A percentile compares a stretch with the other conserved stretches of the same genome.
Evolutionary conservation across 2,113 vertebrate genomes (phyloP).

Genomic region (Gorsachius goisagi): DNA sequence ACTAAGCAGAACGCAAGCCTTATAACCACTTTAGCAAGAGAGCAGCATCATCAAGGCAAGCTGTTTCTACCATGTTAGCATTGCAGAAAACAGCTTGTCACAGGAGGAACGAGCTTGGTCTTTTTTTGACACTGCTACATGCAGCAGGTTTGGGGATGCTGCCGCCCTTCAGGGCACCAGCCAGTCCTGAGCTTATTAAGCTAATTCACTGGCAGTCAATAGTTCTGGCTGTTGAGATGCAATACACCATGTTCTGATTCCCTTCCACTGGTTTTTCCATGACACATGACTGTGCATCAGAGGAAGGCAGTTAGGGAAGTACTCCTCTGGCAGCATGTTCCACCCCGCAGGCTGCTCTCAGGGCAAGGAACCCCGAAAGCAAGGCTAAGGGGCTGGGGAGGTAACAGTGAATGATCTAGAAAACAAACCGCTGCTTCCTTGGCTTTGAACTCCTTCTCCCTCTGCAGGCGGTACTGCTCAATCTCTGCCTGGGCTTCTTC

Average conservation of each 20-base stretch:
- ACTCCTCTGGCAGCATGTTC: accelerated
- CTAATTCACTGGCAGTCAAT: background rate
- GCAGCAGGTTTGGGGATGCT: background rate
- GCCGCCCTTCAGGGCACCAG: background rate
- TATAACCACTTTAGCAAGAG: background rate
- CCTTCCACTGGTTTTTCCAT: background rate
- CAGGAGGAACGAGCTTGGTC: background rate
- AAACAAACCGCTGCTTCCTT: slow-evolving; percentile 89
- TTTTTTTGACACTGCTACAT: background rate
- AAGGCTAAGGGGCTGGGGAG: background rate
- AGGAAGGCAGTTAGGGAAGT: slow-evolving; percentile 2
- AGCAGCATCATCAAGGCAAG: background rate
- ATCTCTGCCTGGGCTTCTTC: slow-evolving; percentile 98
- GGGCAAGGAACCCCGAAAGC: background rate
- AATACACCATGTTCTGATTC: background rate
- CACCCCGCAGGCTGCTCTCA: background rate
- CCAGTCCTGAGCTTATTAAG: background rate
- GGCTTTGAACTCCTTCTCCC: slow-evolving; percentile 97
- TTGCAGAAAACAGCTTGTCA: accelerated
- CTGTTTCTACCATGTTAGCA: accelerated
- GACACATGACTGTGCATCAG: background rate
- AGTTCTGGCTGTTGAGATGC: background rate
- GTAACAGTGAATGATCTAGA: background rate
- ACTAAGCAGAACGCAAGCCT: background rate
- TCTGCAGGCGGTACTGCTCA: slow-evolving; percentile 94